Conservation (phyloP, 1,140 invertebrate species). For the Tribolium castaneum region DNA sequence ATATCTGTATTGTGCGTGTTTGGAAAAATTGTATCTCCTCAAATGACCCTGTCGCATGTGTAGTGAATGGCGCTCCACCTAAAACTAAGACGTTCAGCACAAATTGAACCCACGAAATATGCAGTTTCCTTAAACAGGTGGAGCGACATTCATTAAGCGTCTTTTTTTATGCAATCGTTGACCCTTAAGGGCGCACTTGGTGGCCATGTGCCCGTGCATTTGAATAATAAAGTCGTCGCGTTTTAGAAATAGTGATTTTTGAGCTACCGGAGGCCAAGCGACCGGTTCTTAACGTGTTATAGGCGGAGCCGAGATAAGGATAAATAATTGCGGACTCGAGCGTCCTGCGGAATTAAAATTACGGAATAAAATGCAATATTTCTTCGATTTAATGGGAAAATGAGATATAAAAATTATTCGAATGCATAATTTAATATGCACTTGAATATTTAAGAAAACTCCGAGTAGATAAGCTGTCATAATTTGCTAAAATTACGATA, state of each 20-base stretch:
- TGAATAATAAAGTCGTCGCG: not conserved
- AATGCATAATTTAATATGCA: slow-evolving; percentile 48
- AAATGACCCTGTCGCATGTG: slow-evolving; percentile 47
- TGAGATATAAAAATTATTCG: slow-evolving; percentile 49
- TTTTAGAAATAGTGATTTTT: not conserved
- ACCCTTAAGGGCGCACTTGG: too few relatives aligned
- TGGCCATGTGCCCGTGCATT: not conserved
- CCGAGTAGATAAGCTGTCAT: slow-evolving; percentile 48
- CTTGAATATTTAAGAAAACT: slow-evolving; percentile 39
- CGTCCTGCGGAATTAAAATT: slow-evolving; percentile 42
- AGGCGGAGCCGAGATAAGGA: slow-evolving; percentile 43
- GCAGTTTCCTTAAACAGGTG: slow-evolving; percentile 36
- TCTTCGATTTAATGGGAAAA: slow-evolving; percentile 47
- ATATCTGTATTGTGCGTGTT: slow-evolving; percentile 46
- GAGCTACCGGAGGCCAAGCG: not conserved
- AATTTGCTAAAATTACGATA: slow-evolving; percentile 51
- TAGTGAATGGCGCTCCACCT: slow-evolving; percentile 33
- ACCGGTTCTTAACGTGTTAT: slow-evolving; percentile 35
- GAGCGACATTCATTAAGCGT: not conserved
- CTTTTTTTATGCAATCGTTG: too few relatives aligned
- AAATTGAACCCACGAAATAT: slow-evolving; percentile 37
- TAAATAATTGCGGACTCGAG: slow-evolving; percentile 40
- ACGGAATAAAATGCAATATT: slow-evolving; percentile 41
- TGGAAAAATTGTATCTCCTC: slow-evolving; percentile 43
- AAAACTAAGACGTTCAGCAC: slow-evolving; percentile 1